These are phyloP conservation scores for Drepanosiphum platanoidis DNA, from an alignment of 2,888 invertebrate genomes.

Conservation along the genomic window DNA sequence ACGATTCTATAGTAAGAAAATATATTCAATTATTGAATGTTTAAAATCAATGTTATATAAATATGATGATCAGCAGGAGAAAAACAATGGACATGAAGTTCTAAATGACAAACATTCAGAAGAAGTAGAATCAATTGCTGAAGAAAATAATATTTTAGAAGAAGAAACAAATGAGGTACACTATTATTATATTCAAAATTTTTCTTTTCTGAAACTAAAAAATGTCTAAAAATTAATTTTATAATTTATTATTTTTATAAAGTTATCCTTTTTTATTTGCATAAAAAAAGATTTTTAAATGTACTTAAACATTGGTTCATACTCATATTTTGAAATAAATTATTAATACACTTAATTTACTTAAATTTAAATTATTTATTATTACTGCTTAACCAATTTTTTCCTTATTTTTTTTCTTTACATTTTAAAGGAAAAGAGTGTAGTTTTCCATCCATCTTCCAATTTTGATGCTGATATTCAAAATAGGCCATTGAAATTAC, in stretches of 20 bases:
- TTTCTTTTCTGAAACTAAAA: too few relatives aligned
- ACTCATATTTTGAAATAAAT: not conserved
- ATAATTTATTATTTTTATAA: not conserved
- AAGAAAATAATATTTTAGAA: conserved; percentile 56
- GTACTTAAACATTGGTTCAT: not conserved
- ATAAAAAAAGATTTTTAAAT: not conserved
- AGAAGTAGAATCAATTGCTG: conserved; percentile 51
- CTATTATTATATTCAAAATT: conserved; percentile 1
- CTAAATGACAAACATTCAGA: conserved; percentile 56
- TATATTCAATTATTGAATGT: not conserved
- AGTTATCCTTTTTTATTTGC: not conserved
- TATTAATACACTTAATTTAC: not conserved
- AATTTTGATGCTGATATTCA: conserved; percentile 69
- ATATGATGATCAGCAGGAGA: conserved; percentile 36
- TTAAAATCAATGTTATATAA: not conserved
- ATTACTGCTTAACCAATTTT: not conserved
- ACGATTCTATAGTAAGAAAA: conserved; percentile 50
- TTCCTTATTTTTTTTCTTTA: conserved; percentile 7
- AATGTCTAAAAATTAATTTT: not conserved
- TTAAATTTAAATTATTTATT: not conserved
- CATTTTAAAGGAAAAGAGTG: conserved; percentile 70
- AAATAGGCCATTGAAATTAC: conserved; percentile 76
- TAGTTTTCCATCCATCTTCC: conserved; percentile 68
- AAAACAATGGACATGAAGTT: conserved; percentile 46
- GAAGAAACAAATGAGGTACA: conserved; percentile 54